phyloP scores from a whole-genome alignment of 2,888 invertebrate genomes.

The Ganaspis brasiliensis region DNA sequence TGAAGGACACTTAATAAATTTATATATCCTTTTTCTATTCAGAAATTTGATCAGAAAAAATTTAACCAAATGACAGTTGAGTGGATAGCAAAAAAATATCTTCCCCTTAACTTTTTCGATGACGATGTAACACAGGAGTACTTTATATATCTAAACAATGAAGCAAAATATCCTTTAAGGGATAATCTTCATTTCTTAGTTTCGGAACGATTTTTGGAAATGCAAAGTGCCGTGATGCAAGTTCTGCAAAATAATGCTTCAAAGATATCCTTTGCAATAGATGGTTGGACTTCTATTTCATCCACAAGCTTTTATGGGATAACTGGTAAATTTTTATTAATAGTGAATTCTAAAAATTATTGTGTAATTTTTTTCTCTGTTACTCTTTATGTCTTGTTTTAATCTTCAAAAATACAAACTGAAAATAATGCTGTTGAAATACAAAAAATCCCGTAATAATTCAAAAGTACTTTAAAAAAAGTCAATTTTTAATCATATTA shows the following conservation, averaged over 20 bases:
- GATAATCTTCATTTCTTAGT: not conserved
- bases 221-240: not conserved
- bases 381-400: too few species aligned
- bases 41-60: conserved; percentile 19
- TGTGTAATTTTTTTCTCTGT: too few species aligned
- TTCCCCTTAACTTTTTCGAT: not conserved
- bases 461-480: too few species aligned
- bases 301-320: too few species aligned
- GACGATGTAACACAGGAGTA: not conserved
- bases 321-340: conserved; percentile 34
- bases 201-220: not conserved
- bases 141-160: not conserved
- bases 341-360: too few species aligned
- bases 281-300: not conserved
- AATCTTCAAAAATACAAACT: too few species aligned
- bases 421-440: too few species aligned
- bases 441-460: too few species aligned
- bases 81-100: conserved; percentile 15
- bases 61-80: conserved; percentile 5
- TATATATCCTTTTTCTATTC: not conserved
- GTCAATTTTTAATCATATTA: too few species aligned
- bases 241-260: not conserved
- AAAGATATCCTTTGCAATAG: not conserved
- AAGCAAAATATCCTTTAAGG: not conserved
- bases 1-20: not conserved